Percentiles rank a stretch among this genome's conserved stretches.
phyloP scores from a whole-genome alignment of 2,888 invertebrate genomes.

The Heterodera filipjevi region DNA sequence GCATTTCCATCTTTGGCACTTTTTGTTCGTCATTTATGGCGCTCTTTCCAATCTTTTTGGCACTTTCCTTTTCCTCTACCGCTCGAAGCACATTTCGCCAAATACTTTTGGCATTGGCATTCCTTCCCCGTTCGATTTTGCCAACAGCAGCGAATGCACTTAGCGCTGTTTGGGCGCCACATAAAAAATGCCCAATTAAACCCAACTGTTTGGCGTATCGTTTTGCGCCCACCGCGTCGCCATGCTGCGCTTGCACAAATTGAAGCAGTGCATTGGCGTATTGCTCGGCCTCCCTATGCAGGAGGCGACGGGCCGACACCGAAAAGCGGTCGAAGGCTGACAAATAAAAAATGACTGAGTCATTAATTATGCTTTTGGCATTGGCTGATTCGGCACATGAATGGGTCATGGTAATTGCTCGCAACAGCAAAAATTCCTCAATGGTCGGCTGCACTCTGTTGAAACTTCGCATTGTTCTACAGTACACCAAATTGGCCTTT shows the following conservation, averaged over 20 bases:
- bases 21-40: not conserved
- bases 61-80: not conserved
- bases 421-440: not conserved
- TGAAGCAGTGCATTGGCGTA: not conserved
- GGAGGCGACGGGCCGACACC: not conserved
- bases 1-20: not conserved
- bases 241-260: not conserved
- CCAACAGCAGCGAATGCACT: not conserved
- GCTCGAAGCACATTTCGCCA: not conserved
- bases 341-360: not conserved
- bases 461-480: not conserved
- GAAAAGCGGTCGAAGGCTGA: not conserved
- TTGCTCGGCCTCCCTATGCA: not conserved
- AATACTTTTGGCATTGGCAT: not conserved
- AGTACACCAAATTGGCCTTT: slow-evolving; percentile 1
- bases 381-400: not conserved
- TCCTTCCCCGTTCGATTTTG: not conserved
- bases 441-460: slow-evolving; percentile 1
- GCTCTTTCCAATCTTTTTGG: not conserved
- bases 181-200: not conserved
- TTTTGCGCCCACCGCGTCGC: not conserved
- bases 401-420: not conserved
- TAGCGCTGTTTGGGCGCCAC: not conserved
- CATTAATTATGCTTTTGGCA: too few relatives aligned
- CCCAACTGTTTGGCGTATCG: not conserved